Evolutionary conservation across 92 coral and sea anemone species (phyloP), one percentile per base, ranked within the genome.

Genomic region (Palythoa grandiflora): DNA sequence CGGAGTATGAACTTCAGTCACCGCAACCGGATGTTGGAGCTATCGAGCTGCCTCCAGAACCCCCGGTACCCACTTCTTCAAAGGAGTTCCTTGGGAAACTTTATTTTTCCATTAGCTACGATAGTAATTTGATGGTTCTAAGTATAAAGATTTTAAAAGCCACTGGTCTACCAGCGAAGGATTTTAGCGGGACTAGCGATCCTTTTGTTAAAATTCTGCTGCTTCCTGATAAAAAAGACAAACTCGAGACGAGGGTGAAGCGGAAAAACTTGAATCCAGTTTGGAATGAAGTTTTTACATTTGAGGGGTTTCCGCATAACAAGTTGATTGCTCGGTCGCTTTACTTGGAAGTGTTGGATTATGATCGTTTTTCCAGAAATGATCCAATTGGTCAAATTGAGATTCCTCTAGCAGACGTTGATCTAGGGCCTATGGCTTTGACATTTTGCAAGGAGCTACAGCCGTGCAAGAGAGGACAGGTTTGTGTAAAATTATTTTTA

Each of bases 171-270:
- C 99, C 99, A 17, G 99, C 99, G 6, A 97, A 97, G 73, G 99
- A 97, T 83, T 97, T 97, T 65, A 94, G 97, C 87, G 99, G 99
- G 9, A 97, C 99, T 6, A 97, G 99, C 71, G 99, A 97, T 70
- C 99, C 99, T 1, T 97, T 97, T 61, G 98, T 95, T 9, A 97
- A 97, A 83, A 94, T 97, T 48, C 68, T 93, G n/a, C 96, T 97
- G 0, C 95, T 97, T 1, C 99, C 99, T 9, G 99, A 97, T 85
- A 95, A 95, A 87, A 95, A 93, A 75, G 93, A 95, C 78, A 97
- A 97, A 83, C 81, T 97, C 78, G 99, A 97, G 78, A 97, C 99
- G 0, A 73, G 99, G 76, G 94, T 97, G 14, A 97, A 95, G 53
- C 65, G 99, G 53, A 95, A 97, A 75, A 97, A 95, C 55, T 91